Conservation (phyloP, 1,140 invertebrate genomes). For the Eufriesea mexicana region DNA sequence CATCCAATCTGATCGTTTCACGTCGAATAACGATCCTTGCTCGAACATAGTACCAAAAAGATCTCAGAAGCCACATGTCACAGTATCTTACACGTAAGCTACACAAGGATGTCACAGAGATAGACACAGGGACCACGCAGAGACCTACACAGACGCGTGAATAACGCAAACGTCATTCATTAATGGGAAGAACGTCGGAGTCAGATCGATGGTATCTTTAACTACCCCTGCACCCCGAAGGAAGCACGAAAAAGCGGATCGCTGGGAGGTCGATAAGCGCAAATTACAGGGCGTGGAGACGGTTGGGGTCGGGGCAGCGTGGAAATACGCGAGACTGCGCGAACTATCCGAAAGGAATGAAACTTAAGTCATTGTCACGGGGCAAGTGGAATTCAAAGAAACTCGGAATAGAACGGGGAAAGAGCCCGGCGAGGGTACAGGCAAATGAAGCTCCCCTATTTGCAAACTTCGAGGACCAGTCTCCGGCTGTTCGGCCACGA, state of each 20-base stretch:
- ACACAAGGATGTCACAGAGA: no score
- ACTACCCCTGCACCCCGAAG: not conserved
- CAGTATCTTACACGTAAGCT: no score
- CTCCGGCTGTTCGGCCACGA: not conserved
- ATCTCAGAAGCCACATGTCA: no score
- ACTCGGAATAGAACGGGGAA: constrained; percentile 22
- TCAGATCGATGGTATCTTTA: not conserved
- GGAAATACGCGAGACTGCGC: not conserved
- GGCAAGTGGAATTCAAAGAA: constrained; percentile 50
- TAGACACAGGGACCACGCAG: no score
- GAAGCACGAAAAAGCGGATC: not conserved
- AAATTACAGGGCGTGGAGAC: constrained; percentile 34
- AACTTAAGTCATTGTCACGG: constrained; percentile 50
- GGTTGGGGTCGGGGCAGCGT: not conserved
- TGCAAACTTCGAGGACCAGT: constrained; percentile 19
- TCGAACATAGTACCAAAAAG: no score
- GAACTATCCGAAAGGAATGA: constrained; percentile 48
- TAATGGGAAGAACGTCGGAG: no score
- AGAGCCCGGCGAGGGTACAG: not conserved
- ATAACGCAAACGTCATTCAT: no score
- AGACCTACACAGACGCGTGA: no score
- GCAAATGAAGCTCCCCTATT: constrained; percentile 44
- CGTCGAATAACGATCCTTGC: no score
- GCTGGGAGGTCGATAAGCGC: constrained; percentile 24
- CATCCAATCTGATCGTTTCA: no score